Conservation (phyloP, 2,888 invertebrate species). For the Catocala fraxini region DNA sequence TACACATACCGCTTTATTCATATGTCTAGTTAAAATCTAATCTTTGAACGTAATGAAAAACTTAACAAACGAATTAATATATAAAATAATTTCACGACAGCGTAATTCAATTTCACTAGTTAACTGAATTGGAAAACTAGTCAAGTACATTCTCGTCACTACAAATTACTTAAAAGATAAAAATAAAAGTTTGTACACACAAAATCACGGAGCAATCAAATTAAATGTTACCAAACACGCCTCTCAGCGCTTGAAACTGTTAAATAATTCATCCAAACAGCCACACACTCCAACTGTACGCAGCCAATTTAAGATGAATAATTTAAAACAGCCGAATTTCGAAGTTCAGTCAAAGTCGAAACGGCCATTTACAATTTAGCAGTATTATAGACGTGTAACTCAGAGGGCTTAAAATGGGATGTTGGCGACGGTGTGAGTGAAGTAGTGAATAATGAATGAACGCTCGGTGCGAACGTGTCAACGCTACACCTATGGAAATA, state of each 20-base stretch:
- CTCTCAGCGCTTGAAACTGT: conserved; percentile 49
- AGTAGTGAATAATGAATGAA: conserved; percentile 40
- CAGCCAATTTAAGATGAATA: conserved; percentile 73
- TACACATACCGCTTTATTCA: no score
- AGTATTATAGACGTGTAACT: conserved; percentile 71
- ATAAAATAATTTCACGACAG: no score
- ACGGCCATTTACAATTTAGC: conserved; percentile 77
- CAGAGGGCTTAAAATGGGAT: conserved; percentile 50
- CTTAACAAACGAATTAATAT: no score
- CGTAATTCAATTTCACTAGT: neutral
- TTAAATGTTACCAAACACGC: conserved; percentile 57
- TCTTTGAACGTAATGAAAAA: no score
- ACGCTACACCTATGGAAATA: conserved; percentile 21
- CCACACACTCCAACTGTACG: conserved; percentile 55
- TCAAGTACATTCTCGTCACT: neutral
- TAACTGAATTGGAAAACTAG: no score
- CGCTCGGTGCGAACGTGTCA: conserved; percentile 34
- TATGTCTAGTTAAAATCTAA: no score
- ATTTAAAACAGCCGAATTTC: conserved; percentile 72
- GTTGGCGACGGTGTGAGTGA: conserved; percentile 37
- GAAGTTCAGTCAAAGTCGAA: conserved; percentile 74
- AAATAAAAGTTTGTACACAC: conserved; percentile 20
- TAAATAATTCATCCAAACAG: conserved; percentile 62
- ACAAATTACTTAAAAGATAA: neutral
- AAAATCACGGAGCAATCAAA: conserved; percentile 62